Evolutionary conservation across 2,797 vertebrate species (phyloP).

Genomic region (Danio choprae): DNA sequence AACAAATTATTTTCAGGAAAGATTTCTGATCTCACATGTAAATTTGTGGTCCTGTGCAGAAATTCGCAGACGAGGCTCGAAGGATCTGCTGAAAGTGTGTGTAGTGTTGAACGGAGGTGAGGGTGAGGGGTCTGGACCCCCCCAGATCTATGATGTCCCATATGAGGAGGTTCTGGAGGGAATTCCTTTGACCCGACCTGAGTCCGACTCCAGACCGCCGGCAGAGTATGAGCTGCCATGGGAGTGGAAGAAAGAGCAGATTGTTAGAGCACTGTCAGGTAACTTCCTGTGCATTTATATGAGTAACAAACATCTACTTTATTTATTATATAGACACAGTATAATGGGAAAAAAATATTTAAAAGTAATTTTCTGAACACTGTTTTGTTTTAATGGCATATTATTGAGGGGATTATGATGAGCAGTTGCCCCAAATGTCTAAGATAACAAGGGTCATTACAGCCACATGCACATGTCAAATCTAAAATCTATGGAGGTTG

Average conservation of each 20-base stretch:
- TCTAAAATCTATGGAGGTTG: not conserved
- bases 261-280: constrained; percentile 92
- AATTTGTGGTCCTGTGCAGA: constrained; percentile 72
- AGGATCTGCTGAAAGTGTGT: constrained; percentile 91
- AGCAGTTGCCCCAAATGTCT: constrained; percentile 14
- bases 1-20: not conserved
- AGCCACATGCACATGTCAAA: not conserved
- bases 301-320: not conserved
- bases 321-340: not conserved
- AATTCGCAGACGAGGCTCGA: constrained; percentile 90
- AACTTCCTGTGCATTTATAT: constrained; percentile 47
- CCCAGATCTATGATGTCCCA: constrained; percentile 90
- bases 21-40: not conserved
- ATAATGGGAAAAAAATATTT: not conserved
- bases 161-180: constrained; percentile 84
- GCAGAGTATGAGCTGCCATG: constrained; percentile 94
- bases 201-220: constrained; percentile 86
- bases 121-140: constrained; percentile 70
- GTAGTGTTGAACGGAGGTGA: constrained; percentile 85
- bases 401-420: not conserved
- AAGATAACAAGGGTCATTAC: not conserved
- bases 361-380: not conserved
- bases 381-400: too few species aligned
- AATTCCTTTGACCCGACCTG: constrained; percentile 83
- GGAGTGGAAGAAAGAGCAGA: constrained; percentile 98